Evolutionary conservation across 2,113 vertebrate genomes (phyloP), one percentile per base, ranked within the genome.

Genomic region (Girardinichthys multiradiatus): DNA sequence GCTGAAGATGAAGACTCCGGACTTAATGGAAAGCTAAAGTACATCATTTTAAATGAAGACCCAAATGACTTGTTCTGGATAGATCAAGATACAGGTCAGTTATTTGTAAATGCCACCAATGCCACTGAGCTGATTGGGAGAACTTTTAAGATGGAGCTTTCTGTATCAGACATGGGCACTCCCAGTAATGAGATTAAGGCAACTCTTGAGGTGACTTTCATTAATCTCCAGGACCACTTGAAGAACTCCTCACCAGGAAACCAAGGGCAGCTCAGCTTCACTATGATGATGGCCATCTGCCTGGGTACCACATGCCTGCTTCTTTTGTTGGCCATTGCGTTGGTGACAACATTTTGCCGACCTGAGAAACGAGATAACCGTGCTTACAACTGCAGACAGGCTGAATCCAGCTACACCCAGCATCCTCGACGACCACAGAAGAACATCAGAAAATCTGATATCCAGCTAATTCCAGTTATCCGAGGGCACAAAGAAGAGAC

Each of bases 381-480:
- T 68, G 96, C 97, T 11, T 99, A 99, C 91, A 99, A 99, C 89
- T 99, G 97, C 89, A 90, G 97, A 51, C 94, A 96, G 84, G 98
- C 97, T 0, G 97, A 99, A 77, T 96, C 95, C 0, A 95, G 93
- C 15, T 98, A 93, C 82, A 93, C 95, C 64, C 93, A 95, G 35
- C 97, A 98, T 80, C 97, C 97, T 24, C 95, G 94, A 64, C 96
- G 97, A 33, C 98, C 97, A 0, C 96, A 95, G 87, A 95, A 96
- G 61, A 96, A 96, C 77, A 99, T 99, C 74, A 95, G 94, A 72
- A 99, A 99, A 89, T 87, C 96, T 0, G 98, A 99, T 58, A 99
- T 99, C 75, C 95, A 96, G 86, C 91, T 99, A 0, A 92, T 99
- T 15, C 96, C 97, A 0, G 93, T 96, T 74, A 92, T 97, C 42